phyloP scores from a whole-genome alignment of 2,113 vertebrate species.

The Limanda limanda region DNA sequence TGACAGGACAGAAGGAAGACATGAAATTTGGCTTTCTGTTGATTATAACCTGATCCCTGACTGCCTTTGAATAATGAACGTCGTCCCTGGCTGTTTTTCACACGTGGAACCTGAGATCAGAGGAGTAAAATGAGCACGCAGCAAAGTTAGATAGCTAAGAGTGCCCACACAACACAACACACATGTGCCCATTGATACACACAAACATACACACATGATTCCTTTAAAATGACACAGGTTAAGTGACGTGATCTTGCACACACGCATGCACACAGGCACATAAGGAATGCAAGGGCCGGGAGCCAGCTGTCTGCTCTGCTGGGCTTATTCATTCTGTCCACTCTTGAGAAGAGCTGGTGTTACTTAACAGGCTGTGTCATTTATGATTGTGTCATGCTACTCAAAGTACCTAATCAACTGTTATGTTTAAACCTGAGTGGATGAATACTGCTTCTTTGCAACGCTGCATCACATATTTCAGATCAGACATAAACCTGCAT shows the following conservation, averaged over 20 bases:
- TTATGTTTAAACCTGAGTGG: conserved; percentile 34
- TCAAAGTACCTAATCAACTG: conserved; percentile 38
- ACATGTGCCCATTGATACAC: conserved; percentile 21
- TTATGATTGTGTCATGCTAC: conserved; percentile 54
- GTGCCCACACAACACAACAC: conserved; percentile 22
- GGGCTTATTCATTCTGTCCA: conserved; percentile 50
- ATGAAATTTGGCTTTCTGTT: conserved; percentile 75
- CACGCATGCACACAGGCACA: conserved; percentile 28
- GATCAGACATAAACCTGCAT: conserved; percentile 15
- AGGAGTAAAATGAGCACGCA: conserved; percentile 80
- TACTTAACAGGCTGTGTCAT: conserved; percentile 63
- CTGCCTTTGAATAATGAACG: conserved; percentile 90
- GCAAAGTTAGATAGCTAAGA: conserved; percentile 53
- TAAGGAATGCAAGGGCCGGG: conserved; percentile 52
- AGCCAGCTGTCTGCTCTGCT: conserved; percentile 69
- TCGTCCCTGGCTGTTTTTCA: conserved; percentile 79
- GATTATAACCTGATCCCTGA: conserved; percentile 83
- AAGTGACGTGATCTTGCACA: conserved; percentile 31
- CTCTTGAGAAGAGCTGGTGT: conserved; percentile 54
- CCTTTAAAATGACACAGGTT: conserved; percentile 44
- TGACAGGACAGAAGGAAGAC: conserved; percentile 49
- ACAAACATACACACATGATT: conserved; percentile 20
- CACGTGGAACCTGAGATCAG: conserved; percentile 86
- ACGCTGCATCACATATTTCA: background rate
- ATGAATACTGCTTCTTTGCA: conserved; percentile 10